phyloP scores from a whole-genome alignment of 1,140 invertebrate species.

The Hylyphantes graminicola region DNA sequence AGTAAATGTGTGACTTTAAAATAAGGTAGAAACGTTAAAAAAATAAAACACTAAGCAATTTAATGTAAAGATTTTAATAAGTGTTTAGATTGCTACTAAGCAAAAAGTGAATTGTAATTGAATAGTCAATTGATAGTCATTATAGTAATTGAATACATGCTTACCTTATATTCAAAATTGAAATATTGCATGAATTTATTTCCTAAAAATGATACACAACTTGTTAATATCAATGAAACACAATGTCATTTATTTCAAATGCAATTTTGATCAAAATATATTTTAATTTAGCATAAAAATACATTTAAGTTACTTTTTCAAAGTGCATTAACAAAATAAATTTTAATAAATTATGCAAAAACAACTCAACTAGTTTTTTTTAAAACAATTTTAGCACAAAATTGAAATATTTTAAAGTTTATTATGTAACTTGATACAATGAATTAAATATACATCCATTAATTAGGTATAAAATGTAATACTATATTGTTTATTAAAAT shows the following conservation, averaged over 20 bases:
- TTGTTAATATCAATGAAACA: neutral
- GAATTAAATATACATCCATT: no score
- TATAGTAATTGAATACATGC: neutral
- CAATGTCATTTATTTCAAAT: neutral
- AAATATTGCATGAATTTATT: conserved; percentile 32
- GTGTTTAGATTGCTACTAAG: neutral
- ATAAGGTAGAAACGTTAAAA: no score
- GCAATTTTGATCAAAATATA: neutral
- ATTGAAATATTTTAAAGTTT: no score
- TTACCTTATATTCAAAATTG: conserved; percentile 36
- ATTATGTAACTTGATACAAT: no score
- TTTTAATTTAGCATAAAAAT: neutral
- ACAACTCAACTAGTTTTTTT: neutral
- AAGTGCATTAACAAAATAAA: neutral
- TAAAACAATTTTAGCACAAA: neutral
- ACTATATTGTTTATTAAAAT: no score
- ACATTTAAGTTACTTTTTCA: neutral
- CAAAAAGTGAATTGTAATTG: neutral
- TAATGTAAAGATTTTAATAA: neutral
- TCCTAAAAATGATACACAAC: conserved; percentile 13
- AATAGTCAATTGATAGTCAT: neutral
- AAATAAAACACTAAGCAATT: neutral
- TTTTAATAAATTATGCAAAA: neutral
- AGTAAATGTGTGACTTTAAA: no score
- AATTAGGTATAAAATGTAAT: no score